Percentiles rank a stretch among this genome's conserved stretches.
phyloP scores from a whole-genome alignment of 53 echinoderm and acorn worm species.

The Echinarachnius parma region DNA sequence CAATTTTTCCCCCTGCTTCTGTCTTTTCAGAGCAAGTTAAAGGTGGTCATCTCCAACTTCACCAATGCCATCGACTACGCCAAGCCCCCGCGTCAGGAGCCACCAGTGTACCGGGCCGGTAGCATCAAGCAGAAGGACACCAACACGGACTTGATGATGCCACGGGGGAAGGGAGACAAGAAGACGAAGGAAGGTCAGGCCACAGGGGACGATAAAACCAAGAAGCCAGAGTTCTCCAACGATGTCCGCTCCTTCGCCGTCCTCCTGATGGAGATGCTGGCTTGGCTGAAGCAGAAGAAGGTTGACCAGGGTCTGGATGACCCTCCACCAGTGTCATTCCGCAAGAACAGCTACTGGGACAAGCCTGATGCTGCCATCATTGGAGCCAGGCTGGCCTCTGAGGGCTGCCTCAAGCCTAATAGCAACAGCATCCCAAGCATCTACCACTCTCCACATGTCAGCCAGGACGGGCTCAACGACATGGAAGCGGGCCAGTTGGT shows the following conservation, averaged over 20 bases:
- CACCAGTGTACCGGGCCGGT: conserved; percentile 36
- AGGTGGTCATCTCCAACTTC: conserved; percentile 91
- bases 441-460: conserved; percentile 18
- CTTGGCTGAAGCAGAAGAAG: conserved; percentile 66
- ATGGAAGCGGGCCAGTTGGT: conserved; percentile 13
- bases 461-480: conserved; percentile 13
- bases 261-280: conserved; percentile 84
- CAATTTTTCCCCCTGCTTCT: neutral
- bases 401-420: neutral
- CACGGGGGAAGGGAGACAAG: conserved; percentile 4
- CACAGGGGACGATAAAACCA: conserved; percentile 50
- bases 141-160: conserved; percentile 35
- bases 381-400: conserved; percentile 11
- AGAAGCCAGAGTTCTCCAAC: conserved; percentile 53
- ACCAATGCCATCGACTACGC: conserved; percentile 76
- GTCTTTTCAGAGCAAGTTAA: conserved; percentile 64
- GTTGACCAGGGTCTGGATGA: conserved; percentile 31
- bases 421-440: neutral
- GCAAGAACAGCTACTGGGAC: conserved; percentile 28
- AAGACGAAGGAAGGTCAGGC: conserved; percentile 16
- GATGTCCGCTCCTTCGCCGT: conserved; percentile 95
- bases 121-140: conserved; percentile 31
- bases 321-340: conserved; percentile 1
- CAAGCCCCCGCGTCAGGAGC: conserved; percentile 49
- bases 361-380: conserved; percentile 29